A percentile compares a stretch with the other conserved stretches of the same genome.
Evolutionary conservation across 2,113 vertebrate species (phyloP).

Genomic region (Tylochromis polylepis): DNA sequence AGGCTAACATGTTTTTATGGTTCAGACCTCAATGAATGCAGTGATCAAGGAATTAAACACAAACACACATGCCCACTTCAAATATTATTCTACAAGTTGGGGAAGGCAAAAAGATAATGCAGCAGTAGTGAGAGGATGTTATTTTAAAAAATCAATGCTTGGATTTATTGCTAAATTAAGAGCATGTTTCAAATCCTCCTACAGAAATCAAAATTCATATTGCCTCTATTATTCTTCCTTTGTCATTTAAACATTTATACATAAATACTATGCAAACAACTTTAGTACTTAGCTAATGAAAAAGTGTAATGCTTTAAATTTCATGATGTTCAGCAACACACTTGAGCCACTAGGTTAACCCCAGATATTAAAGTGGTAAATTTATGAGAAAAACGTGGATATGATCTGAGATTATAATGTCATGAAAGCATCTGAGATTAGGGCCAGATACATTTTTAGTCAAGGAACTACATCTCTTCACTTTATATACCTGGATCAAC

Average conservation of each 20-base stretch:
- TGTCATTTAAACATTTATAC: background rate
- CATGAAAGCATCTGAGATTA: background rate
- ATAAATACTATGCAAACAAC: background rate
- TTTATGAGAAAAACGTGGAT: background rate
- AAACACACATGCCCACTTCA: background rate
- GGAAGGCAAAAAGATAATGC: background rate
- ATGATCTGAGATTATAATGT: background rate
- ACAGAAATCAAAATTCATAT: background rate
- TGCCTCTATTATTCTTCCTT: background rate
- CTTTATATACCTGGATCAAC: background rate
- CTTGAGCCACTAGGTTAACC: background rate
- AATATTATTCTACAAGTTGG: background rate
- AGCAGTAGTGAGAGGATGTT: background rate
- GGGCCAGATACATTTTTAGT: background rate
- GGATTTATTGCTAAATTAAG: background rate
- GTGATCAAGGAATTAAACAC: background rate
- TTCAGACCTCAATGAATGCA: background rate
- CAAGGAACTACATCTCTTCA: background rate
- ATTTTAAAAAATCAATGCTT: background rate
- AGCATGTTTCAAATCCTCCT: background rate
- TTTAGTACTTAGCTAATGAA: background rate
- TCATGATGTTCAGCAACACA: background rate
- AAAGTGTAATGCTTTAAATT: background rate
- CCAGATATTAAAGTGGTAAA: background rate
- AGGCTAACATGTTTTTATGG: background rate